Base-by-base conservation (phyloP, 2,797 vertebrate species). In the Rhadinocentrus ornatus region DNA sequence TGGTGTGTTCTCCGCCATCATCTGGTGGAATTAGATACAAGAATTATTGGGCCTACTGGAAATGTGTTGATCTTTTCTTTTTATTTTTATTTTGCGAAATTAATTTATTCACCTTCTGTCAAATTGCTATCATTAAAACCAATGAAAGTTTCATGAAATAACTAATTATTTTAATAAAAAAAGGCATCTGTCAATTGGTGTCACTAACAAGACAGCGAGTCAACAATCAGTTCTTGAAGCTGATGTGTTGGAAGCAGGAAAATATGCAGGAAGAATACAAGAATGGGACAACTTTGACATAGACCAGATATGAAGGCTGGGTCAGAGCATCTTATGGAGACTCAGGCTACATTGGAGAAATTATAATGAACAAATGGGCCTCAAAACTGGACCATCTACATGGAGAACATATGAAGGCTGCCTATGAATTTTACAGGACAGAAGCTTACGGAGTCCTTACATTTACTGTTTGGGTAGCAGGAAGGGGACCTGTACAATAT, bases 1-100 rank as follows among this genome's bases (percentile, higher is more conserved):
- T 0, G 94, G 86, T 18, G 93, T 83, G 48, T 75, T 80, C 37
- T 73, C 57, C 20, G 90, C 92, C 93, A 92, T 94, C 20, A 2
- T 71, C 93, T 95, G 69, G 5, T 24, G 16, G 22, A 15, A 60
- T 15, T 10, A 41, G 22, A 4, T 12, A 26, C 6, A 53, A 5
- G n/a, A 26, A 12, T 26, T 48, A 22, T 3, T 48, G 20, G 16
- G 39, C 39, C 4, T 1, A 18, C 39, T 41, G 39, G 6, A 41
- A 41, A 41, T 41, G 5, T 18, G 7, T 41, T 6, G 5, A 8
- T 41, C 16, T 18, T 41, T 41, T 41, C 10, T 41, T 18, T 37
- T 37, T 37, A 3, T 41, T 6, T 41, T 18, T 41, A 41, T 6
- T 41, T 41, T 18, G 2, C 15, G 1, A 18, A 18, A 41, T 41